Percentiles rank a stretch among this genome's conserved stretches.
These are phyloP conservation scores for Brachyhypopomus gauderio DNA, from an alignment of 2,113 vertebrate genomes.

Conservation along the genomic window DNA sequence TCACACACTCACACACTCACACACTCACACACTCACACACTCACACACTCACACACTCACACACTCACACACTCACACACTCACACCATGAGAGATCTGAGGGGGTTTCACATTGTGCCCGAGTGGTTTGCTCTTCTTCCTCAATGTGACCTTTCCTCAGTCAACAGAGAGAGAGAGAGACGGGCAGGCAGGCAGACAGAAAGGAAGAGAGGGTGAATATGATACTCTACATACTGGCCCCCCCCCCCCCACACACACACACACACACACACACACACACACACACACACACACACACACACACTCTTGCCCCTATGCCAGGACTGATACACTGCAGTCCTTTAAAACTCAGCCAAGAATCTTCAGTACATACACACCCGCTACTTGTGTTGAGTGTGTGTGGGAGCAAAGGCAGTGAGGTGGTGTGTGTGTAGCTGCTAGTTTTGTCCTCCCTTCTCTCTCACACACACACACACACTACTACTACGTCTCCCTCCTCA, in stretches of 20 bases:
- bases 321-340: background rate
- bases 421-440: too few species aligned
- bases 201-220: too few species aligned
- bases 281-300: background rate
- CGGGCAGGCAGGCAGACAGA: background rate
- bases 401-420: too few species aligned
- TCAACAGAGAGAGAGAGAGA: background rate
- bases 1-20: conserved; percentile 76
- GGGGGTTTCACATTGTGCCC: conserved; percentile 77
- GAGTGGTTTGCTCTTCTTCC: conserved; percentile 81
- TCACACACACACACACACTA: too few species aligned
- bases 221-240: background rate
- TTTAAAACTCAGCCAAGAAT: background rate
- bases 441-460: too few species aligned
- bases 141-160: conserved; percentile 77
- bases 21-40: conserved; percentile 77
- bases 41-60: conserved; percentile 75
- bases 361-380: background rate
- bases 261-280: conserved; percentile 8
- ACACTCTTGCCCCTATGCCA: background rate
- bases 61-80: conserved; percentile 74
- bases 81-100: conserved; percentile 80
- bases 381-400: background rate
- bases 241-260: background rate
- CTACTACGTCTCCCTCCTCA: too few species aligned